Percentiles rank a stretch among this genome's conserved stretches.
Conservation (phyloP, 2,113 vertebrate genomes). For the Camelus bactrianus region DNA sequence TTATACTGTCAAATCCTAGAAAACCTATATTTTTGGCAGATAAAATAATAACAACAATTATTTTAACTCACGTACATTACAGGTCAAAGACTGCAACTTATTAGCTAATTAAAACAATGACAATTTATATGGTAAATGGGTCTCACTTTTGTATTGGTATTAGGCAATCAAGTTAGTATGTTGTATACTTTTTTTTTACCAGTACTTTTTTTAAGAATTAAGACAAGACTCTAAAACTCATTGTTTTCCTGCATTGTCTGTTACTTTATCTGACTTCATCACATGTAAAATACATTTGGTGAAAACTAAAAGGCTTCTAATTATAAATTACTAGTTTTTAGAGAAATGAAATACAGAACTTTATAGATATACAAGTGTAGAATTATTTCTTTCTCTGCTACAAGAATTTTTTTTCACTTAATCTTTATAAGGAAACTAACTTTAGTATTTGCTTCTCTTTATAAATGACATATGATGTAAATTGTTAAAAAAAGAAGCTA, state of each 20-base stretch:
- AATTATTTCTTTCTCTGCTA: not conserved
- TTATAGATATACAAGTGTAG: not conserved
- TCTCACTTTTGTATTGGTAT: not conserved
- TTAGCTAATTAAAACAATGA: not conserved
- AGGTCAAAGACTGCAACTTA: not conserved
- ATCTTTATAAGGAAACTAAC: not conserved
- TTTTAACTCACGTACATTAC: not conserved
- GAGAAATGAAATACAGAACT: conserved; percentile 2
- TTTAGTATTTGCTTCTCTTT: not conserved
- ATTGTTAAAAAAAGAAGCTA: not conserved
- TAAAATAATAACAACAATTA: not conserved
- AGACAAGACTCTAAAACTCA: not conserved
- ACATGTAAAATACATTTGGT: not conserved
- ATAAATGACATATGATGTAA: not conserved
- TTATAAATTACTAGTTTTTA: not conserved
- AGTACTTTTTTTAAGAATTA: not conserved
- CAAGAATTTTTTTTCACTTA: not conserved
- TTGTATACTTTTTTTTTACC: not conserved
- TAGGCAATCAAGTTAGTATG: not conserved
- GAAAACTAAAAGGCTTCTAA: not conserved
- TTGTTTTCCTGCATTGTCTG: not conserved
- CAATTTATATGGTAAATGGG: not conserved
- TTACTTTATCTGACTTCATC: not conserved
- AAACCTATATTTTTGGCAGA: not conserved
- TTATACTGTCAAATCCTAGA: not conserved